Evolutionary conservation across 2,888 invertebrate species (phyloP).

Genomic region (Slavum lentiscoides): DNA sequence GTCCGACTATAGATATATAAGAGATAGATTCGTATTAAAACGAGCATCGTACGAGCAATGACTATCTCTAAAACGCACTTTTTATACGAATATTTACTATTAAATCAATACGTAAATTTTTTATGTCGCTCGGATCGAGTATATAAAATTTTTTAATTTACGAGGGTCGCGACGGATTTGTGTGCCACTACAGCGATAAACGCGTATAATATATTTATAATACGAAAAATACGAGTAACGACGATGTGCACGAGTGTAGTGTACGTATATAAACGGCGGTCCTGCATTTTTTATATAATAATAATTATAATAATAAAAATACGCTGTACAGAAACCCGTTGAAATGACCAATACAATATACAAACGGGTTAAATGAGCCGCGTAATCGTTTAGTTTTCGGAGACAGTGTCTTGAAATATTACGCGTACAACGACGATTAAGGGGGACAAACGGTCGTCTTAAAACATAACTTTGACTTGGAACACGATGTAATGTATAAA

Average conservation of each 20-base stretch:
- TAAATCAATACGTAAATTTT: background rate
- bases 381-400: conserved; percentile 21
- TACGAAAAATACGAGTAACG: background rate
- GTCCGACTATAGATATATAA: no score
- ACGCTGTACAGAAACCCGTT: background rate
- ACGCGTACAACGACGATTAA: no score
- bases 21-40: no score
- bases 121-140: conserved; percentile 1
- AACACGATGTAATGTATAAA: no score
- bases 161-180: conserved; percentile 32
- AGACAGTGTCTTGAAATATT: background rate
- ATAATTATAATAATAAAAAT: background rate
- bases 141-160: conserved; percentile 22
- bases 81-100: no score
- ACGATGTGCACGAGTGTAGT: conserved; percentile 19
- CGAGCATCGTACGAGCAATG: no score
- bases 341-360: conserved; percentile 15
- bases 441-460: no score
- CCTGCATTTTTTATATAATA: no score
- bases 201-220: background rate
- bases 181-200: background rate
- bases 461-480: no score
- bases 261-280: background rate
- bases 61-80: no score
- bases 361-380: conserved; percentile 19